These are phyloP conservation scores for Fragum sueziense DNA, from an alignment of 2,888 invertebrate species.

Conservation along the genomic window DNA sequence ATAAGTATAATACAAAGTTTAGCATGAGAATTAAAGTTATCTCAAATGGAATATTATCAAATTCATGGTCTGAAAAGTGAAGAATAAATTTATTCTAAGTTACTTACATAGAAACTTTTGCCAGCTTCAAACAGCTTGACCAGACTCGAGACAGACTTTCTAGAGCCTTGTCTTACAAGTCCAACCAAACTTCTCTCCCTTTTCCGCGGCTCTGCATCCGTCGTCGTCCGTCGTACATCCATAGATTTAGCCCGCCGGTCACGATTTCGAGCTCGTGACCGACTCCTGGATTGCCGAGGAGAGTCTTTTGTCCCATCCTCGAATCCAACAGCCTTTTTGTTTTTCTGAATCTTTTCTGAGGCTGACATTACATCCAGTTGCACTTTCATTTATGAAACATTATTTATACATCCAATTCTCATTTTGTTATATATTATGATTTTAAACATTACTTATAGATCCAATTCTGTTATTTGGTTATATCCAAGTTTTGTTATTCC, in stretches of 20 bases:
- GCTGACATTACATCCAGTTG: constrained; percentile 49
- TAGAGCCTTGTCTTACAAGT: constrained; percentile 56
- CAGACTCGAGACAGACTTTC: constrained; percentile 58
- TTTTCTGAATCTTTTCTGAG: constrained; percentile 58
- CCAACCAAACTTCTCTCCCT: constrained; percentile 58
- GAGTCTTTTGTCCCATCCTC: constrained; percentile 51
- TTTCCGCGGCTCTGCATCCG: constrained; percentile 49
- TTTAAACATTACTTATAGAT: too few species aligned
- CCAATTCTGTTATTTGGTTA: background rate
- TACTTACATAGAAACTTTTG: constrained; percentile 59
- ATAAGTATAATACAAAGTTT: too few species aligned
- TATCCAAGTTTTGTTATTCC: background rate
- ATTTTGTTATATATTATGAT: too few species aligned
- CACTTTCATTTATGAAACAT: background rate
- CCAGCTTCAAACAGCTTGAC: constrained; percentile 60
- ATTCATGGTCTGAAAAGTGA: too few species aligned
- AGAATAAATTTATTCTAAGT: too few species aligned
- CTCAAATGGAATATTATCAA: too few species aligned
- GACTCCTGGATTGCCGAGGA: constrained; percentile 48
- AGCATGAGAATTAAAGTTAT: too few species aligned
- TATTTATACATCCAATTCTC: background rate
- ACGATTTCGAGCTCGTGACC: constrained; percentile 38
- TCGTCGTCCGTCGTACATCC: constrained; percentile 51
- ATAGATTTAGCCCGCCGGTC: constrained; percentile 58
- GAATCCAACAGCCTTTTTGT: constrained; percentile 60